Evolutionary conservation across 2,113 vertebrate species (phyloP).

Genomic region (Pterophyllum scalare): DNA sequence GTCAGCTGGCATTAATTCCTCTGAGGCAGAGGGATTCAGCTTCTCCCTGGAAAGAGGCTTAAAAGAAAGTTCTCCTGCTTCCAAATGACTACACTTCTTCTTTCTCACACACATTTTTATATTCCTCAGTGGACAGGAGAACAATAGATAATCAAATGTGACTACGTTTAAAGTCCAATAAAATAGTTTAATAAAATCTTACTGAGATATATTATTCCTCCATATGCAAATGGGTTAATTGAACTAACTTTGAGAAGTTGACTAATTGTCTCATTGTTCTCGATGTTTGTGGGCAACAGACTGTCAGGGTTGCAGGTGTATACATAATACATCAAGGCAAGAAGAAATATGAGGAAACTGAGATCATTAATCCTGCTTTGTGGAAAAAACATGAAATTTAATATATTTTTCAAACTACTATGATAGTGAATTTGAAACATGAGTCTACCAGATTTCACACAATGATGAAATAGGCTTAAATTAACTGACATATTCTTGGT

Average conservation of each 20-base stretch:
- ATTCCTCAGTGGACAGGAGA: conserved; percentile 21
- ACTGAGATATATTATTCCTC: neutral
- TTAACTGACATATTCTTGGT: conserved; percentile 21
- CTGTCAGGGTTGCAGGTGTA: conserved; percentile 33
- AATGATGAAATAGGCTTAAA: conserved; percentile 27
- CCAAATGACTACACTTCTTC: conserved; percentile 39
- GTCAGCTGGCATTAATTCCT: conserved; percentile 81
- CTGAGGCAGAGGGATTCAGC: conserved; percentile 64
- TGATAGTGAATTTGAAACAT: neutral
- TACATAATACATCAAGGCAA: conserved; percentile 53
- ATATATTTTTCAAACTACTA: conserved; percentile 9
- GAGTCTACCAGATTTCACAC: neutral
- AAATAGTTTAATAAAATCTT: neutral
- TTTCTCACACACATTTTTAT: conserved; percentile 36
- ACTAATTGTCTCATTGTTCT: conserved; percentile 46
- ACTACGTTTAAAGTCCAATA: conserved; percentile 3
- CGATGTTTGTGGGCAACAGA: conserved; percentile 4
- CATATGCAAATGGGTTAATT: neutral
- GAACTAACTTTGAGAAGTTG: neutral
- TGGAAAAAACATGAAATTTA: conserved; percentile 48
- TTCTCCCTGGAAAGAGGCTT: conserved; percentile 73
- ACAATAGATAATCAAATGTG: conserved; percentile 29
- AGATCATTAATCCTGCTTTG: conserved; percentile 25
- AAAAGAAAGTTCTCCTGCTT: conserved; percentile 65
- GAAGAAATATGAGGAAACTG: conserved; percentile 47